phyloP scores from a whole-genome alignment of 2,797 vertebrate genomes.

The Pagetopsis macropterus region DNA sequence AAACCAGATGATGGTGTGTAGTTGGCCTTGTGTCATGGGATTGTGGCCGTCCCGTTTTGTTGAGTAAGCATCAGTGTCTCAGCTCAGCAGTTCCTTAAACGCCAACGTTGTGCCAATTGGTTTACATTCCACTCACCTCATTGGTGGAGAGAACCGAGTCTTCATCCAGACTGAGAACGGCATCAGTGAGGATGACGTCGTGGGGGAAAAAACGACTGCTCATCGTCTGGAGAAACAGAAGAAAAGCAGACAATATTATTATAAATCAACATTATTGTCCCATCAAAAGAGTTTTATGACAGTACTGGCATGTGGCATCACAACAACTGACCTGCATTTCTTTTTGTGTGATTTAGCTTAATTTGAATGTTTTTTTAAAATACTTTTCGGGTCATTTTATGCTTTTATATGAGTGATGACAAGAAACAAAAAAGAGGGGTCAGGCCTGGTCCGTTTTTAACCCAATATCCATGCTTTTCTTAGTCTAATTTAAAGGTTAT shows the following conservation, averaged over 20 bases:
- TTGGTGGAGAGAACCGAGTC: conserved; percentile 87
- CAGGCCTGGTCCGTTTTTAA: neutral
- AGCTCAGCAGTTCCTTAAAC: conserved; percentile 6
- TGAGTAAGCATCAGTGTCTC: conserved; percentile 44
- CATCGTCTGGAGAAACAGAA: conserved; percentile 78
- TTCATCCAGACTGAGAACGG: conserved; percentile 86
- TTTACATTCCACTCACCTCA: conserved; percentile 77
- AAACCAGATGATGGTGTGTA: conserved; percentile 17
- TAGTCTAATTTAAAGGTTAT: conserved; percentile 9
- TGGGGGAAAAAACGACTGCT: conserved; percentile 85
- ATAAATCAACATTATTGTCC: neutral
- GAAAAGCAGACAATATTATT: neutral
- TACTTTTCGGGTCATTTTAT: neutral
- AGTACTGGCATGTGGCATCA: neutral
- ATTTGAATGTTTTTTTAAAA: neutral
- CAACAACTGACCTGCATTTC: neutral
- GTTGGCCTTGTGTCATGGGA: conserved; percentile 11
- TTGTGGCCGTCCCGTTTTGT: conserved; percentile 7
- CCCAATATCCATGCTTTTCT: neutral
- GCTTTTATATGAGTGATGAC: neutral
- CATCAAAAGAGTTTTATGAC: neutral
- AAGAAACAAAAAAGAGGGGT: neutral
- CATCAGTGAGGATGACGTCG: conserved; percentile 80
- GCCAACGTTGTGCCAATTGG: neutral
- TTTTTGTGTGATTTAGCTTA: neutral